Percentiles rank a stretch among this genome's conserved stretches.
Conservation (phyloP, 2,888 invertebrate genomes). For the Myopa testacea region DNA sequence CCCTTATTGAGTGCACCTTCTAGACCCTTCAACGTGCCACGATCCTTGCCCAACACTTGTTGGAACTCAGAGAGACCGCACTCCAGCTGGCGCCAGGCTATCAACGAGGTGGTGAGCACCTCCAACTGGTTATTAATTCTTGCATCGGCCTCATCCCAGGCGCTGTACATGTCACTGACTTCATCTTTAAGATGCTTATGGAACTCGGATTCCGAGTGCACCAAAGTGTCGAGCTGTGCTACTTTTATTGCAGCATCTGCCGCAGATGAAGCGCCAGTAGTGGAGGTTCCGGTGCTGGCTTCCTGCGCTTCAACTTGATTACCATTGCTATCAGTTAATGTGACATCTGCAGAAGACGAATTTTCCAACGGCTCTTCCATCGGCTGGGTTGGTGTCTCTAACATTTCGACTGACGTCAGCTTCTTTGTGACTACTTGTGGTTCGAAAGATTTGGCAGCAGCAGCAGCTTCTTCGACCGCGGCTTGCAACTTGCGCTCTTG, state of each 20-base stretch:
- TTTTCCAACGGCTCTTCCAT: conserved; percentile 18
- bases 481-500: conserved; percentile 66
- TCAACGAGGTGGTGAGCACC: conserved; percentile 78
- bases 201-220: conserved; percentile 66
- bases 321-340: conserved; percentile 59
- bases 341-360: conserved; percentile 48
- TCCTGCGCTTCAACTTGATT: conserved; percentile 53
- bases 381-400: conserved; percentile 21
- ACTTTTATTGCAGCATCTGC: conserved; percentile 40
- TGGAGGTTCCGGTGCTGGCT: conserved; percentile 32
- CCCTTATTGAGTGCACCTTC: conserved; percentile 67
- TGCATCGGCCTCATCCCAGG: conserved; percentile 78
- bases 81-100: conserved; percentile 82
- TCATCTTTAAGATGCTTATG: conserved; percentile 74
- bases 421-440: conserved; percentile 36
- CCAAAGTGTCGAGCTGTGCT: conserved; percentile 51
- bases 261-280: conserved; percentile 32
- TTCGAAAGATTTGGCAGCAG: conserved; percentile 42
- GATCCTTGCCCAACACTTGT: conserved; percentile 79
- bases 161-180: conserved; percentile 77
- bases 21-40: conserved; percentile 66
- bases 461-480: conserved; percentile 56
- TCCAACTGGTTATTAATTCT: conserved; percentile 80
- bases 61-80: conserved; percentile 81
- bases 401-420: conserved; percentile 34